Base-by-base conservation (phyloP, 2,888 invertebrate species). In the Zaprionus bogoriensis region DNA sequence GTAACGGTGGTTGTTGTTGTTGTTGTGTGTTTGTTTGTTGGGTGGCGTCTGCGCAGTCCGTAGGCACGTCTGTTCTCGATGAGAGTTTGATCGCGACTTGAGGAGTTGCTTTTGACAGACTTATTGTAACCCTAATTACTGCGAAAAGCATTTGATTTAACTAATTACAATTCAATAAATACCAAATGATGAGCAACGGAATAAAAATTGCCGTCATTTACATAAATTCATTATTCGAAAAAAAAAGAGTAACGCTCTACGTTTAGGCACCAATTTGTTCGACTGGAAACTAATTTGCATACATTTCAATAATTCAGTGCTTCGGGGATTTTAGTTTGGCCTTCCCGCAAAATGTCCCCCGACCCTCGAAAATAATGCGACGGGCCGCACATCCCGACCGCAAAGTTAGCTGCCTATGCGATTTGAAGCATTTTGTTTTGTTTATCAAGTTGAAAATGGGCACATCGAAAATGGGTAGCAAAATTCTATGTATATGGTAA, bases 281-380 rank as follows among this genome's bases (percentile, higher is more conserved):
- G 44, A 14, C 55, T 61, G 67, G 23, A 79, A 76, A 73, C 63
- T 58, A 82, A 79, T 79, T 78, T 73, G 64, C 66, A 77, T 64
- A 30, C 50, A 61, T 78, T 79, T 79, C 50, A 76, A 73, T 82
- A 70, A 82, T 82, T 79, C 46, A 59, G 44, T 38, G 20, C 23
- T 17, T 39, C 19, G 47, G 28, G 10, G 17, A 30, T 61, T 52
- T 47, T 28, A 12, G 41, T 14, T 36, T 36, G 9, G 17, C 3
- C 32, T 17, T 17, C 32, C 32, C 32, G 14, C 14, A 32, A 32
- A 32, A 32, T 12, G 14, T n/a, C n/a, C 32, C 39, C 23, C 68
- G 28, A 19, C 58, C 47, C 17, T n/a, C n/a, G n/a, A n/a, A n/a
- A n/a, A n/a, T n/a, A n/a, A n/a, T n/a, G n/a, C n/a, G n/a, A n/a